Evolutionary conservation across 2,888 invertebrate species (phyloP).

Genomic region (Cantharis rufa): DNA sequence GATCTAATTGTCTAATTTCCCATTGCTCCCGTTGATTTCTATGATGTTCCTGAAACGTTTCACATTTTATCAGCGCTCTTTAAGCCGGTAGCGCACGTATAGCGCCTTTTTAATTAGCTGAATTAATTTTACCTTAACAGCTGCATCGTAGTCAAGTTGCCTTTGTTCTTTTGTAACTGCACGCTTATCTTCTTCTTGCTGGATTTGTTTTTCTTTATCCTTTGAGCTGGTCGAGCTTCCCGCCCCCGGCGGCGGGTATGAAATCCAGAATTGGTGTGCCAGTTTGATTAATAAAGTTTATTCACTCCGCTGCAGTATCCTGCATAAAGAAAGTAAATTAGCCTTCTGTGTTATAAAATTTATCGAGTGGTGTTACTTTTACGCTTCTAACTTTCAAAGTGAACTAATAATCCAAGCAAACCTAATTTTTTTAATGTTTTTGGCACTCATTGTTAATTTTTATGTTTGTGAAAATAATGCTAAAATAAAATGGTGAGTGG

Average conservation of each 20-base stretch:
- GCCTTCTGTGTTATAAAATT: not conserved
- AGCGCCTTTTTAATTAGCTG: not conserved
- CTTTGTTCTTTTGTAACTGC: conserved; percentile 62
- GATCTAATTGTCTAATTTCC: conserved; percentile 63
- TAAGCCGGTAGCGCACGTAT: not conserved
- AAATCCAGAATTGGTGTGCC: conserved; percentile 88
- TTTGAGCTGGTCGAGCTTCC: conserved; percentile 64
- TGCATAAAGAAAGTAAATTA: not conserved
- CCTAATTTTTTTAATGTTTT: not conserved
- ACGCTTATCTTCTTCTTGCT: conserved; percentile 60
- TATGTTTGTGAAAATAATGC: not conserved
- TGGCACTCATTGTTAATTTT: not conserved
- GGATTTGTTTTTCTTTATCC: conserved; percentile 63
- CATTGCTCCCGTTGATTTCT: conserved; percentile 64
- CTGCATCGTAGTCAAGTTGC: conserved; percentile 66
- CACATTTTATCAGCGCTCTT: not conserved
- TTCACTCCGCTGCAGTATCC: conserved; percentile 33
- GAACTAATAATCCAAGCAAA: not conserved
- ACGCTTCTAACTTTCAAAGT: not conserved
- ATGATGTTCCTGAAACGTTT: conserved; percentile 56
- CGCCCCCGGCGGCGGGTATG: conserved; percentile 80
- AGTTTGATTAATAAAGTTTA: conserved; percentile 60
- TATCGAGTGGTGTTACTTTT: not conserved
- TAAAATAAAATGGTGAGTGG: not conserved
- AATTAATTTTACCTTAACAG: conserved; percentile 57